Percentiles rank a stretch among this genome's conserved stretches.
Evolutionary conservation across 2,888 invertebrate species (phyloP).

Genomic region (Oasisia sp.): DNA sequence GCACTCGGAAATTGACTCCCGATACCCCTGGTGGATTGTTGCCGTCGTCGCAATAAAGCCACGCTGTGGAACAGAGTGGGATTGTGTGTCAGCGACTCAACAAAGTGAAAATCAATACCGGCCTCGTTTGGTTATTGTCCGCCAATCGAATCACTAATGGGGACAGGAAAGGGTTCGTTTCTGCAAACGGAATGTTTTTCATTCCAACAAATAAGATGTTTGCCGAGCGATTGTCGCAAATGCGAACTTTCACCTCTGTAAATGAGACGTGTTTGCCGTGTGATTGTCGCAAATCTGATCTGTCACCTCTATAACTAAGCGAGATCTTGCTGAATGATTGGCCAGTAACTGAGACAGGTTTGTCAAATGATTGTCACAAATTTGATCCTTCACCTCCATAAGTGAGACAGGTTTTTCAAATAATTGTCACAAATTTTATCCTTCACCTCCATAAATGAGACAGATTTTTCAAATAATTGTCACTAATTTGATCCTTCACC

Average conservation of each 20-base stretch:
- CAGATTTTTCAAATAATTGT: background rate
- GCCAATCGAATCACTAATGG: background rate
- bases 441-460: background rate
- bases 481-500: background rate
- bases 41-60: background rate
- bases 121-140: background rate
- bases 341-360: background rate
- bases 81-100: background rate
- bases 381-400: background rate
- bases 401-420: background rate
- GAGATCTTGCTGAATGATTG: background rate
- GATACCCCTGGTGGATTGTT: background rate
- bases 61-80: background rate
- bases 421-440: background rate
- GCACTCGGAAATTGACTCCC: background rate
- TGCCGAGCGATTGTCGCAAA: background rate
- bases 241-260: background rate
- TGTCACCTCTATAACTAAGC: background rate
- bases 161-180: background rate
- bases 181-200: background rate
- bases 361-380: background rate
- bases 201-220: background rate
- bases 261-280: background rate
- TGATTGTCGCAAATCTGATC: background rate
- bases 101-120: background rate